Conservation (phyloP, 2,113 vertebrate species). For the cattle (Bos taurus) region ARS-UCD2.0 NC_037347.1:54533001-54533500, state of each 20-base stretch:
- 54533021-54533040: slow-evolving; percentile 54
- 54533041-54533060: slow-evolving; percentile 32
- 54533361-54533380: background rate
- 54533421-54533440: background rate
- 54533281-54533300: background rate
- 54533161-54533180: slow-evolving; percentile 65
- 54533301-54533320: background rate
- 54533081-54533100: slow-evolving; percentile 30
- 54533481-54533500: background rate
- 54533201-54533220: slow-evolving; percentile 46
- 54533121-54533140: slow-evolving; percentile 51
- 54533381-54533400: background rate
- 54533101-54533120: slow-evolving; percentile 29
- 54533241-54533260: background rate
- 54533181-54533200: slow-evolving; percentile 52
- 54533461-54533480: background rate
- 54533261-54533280: background rate
- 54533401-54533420: background rate
- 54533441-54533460: background rate
- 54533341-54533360: background rate
- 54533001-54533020: slow-evolving; percentile 50
- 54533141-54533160: slow-evolving; percentile 53
- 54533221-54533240: background rate
- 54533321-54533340: background rate
- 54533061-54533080: background rate